Evolutionary conservation across 2,888 invertebrate species (phyloP), one percentile per base, ranked within the genome.

Genomic region (Ectemnius continuus): DNA sequence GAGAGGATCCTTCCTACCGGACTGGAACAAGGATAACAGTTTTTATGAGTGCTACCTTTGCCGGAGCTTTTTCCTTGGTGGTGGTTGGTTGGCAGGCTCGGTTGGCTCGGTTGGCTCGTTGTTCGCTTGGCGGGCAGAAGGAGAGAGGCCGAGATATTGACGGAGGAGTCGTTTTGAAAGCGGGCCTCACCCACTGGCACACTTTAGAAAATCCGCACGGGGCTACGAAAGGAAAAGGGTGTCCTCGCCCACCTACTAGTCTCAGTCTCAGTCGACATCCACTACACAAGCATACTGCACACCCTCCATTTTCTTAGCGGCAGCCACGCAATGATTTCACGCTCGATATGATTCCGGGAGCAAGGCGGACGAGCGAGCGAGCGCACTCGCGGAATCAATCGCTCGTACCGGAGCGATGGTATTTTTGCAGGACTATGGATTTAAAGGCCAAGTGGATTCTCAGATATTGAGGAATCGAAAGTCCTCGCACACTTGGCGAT

Each of bases 381-480:
- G 5, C 36, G 36, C 36, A 11, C 36, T 36, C 36, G 36, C 36
- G 36, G 11, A 36, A 36, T 36, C 36, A 36, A 36, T 36, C 36
- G 36, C 8, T 36, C 36, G 28, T 28, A 28, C 26, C 57, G 4
- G 57, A 18, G 59, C 4, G 14, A 59, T 59, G 28, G 28, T 26
- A 59, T 28, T 28, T 26, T 61, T 28, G 28, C 61, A 45, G 13
- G 16, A 45, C 11, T 45, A 45, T 61, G 16, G 36, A 61, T 36
- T 61, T 18, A 45, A 61, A 61, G 36, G 61, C 16, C 61, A 61
- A 61, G 16, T 36, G 36, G 36, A 36, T 36, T 36, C 36, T 36
- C 36, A 46, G 52, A 62, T 52, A 64, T 72, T 72, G n/a, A n/a
- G 58, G 61, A 52, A 65, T 63, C 57, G 66, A 66, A 63, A 61